Evolutionary conservation across 2,888 invertebrate genomes (phyloP).

Genomic region (Sphaeridia pumilis): DNA sequence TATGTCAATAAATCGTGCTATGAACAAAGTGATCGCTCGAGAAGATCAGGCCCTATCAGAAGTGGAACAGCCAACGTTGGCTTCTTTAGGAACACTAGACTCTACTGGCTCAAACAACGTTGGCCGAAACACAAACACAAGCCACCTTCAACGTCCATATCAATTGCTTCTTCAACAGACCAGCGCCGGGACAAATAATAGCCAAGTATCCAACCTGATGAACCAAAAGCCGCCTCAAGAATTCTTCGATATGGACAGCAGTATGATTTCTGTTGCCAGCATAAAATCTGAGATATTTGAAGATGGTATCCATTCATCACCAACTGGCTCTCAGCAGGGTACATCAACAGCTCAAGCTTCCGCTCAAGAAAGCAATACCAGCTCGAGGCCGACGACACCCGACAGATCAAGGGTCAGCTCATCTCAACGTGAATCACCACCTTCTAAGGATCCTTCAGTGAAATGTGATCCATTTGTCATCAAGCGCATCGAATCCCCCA

Average conservation of each 20-base stretch:
- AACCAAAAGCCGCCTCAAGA: constrained; percentile 29
- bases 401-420: background rate
- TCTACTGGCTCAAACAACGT: background rate
- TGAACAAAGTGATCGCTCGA: background rate
- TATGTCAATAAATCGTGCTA: constrained; percentile 22
- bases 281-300: constrained; percentile 33
- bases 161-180: constrained; percentile 1
- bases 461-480: constrained; percentile 11
- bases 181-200: too few species aligned
- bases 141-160: background rate
- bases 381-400: background rate
- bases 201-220: constrained; percentile 18
- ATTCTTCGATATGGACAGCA: constrained; percentile 28
- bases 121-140: background rate
- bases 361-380: background rate
- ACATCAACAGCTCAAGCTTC: constrained; percentile 10
- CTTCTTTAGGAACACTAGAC: constrained; percentile 8
- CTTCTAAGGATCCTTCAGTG: background rate
- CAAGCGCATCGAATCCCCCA: constrained; percentile 41
- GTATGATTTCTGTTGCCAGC: constrained; percentile 35
- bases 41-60: constrained; percentile 11
- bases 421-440: background rate
- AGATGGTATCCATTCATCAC: background rate
- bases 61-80: constrained; percentile 5
- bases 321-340: background rate